A percentile compares a stretch with the other conserved stretches of the same genome.
These are phyloP conservation scores for Spodoptera exigua DNA, from an alignment of 2,888 invertebrate genomes.

Conservation along the genomic window DNA sequence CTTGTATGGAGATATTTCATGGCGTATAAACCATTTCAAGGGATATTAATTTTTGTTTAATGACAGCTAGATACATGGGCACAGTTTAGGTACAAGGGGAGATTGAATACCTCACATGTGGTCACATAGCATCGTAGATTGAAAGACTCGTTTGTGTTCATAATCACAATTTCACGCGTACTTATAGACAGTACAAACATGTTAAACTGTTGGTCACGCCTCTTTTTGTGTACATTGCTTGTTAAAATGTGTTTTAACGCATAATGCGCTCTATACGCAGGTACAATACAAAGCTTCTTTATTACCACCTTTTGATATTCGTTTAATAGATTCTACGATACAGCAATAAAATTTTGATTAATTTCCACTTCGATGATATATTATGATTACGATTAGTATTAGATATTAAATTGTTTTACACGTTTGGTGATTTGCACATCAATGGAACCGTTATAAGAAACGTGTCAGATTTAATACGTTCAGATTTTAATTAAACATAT, in stretches of 20 bases:
- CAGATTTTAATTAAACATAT: conserved; percentile 3
- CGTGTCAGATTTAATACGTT: neutral
- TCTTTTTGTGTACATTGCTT: conserved; percentile 70
- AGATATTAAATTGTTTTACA: neutral
- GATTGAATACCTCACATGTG: conserved; percentile 52
- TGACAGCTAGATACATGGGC: too few relatives aligned
- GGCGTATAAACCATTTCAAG: too few relatives aligned
- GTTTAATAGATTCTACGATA: conserved; percentile 19
- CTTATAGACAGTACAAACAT: conserved; percentile 79
- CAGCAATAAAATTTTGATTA: conserved; percentile 27
- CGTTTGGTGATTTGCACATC: conserved; percentile 30
- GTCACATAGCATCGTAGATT: conserved; percentile 56
- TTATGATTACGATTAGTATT: conserved; percentile 22
- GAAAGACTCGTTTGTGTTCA: conserved; percentile 75
- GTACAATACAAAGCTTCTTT: conserved; percentile 24
- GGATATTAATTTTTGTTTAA: too few relatives aligned
- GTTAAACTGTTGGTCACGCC: conserved; percentile 84
- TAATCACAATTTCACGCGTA: conserved; percentile 87
- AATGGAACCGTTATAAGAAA: conserved; percentile 7
- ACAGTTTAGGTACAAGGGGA: conserved; percentile 6
- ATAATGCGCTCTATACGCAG: conserved; percentile 32
- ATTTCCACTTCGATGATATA: conserved; percentile 33
- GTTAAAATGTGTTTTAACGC: conserved; percentile 51
- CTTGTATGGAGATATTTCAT: too few relatives aligned
- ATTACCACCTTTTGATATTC: conserved; percentile 11